Evolutionary conservation across 2,797 vertebrate species (phyloP).

Genomic region (Siniperca undulata): DNA sequence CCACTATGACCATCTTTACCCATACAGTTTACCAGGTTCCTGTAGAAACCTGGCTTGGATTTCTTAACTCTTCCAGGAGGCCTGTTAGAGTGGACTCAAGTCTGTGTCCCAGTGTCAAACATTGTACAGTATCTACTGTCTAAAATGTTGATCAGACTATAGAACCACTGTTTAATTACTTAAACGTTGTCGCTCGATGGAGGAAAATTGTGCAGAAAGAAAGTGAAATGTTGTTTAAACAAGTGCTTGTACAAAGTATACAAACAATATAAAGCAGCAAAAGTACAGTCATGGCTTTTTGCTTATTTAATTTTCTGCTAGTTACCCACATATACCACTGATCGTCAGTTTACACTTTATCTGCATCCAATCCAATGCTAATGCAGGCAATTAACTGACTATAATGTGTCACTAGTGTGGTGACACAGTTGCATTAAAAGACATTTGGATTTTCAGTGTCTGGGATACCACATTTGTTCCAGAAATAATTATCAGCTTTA

Average conservation of each 20-base stretch:
- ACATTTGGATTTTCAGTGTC: not conserved
- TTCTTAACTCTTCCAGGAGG: conserved; percentile 1
- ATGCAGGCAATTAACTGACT: not conserved
- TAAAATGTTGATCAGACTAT: conserved; percentile 1
- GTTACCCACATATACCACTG: not conserved
- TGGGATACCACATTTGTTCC: not conserved
- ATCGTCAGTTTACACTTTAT: not conserved
- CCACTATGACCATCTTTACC: not conserved
- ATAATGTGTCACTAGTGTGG: not conserved
- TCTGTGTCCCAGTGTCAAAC: conserved; percentile 1
- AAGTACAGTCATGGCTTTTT: not conserved
- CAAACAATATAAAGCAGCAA: conserved; percentile 11
- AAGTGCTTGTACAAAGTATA: conserved; percentile 8
- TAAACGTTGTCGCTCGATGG: not conserved
- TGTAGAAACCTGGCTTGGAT: not conserved
- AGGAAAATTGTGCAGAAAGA: not conserved
- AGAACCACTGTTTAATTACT: conserved; percentile 1
- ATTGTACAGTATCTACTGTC: not conserved
- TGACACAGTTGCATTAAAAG: not conserved
- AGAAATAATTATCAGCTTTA: not conserved
- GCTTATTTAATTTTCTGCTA: conserved; percentile 5
- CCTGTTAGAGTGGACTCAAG: not conserved
- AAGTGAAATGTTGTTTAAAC: conserved; percentile 1
- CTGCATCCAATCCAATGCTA: no score
- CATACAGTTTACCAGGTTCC: not conserved